A percentile compares a stretch with the other conserved stretches of the same genome.
phyloP scores from a whole-genome alignment of 2,888 invertebrate species.

The Sclerodermus sp. region DNA sequence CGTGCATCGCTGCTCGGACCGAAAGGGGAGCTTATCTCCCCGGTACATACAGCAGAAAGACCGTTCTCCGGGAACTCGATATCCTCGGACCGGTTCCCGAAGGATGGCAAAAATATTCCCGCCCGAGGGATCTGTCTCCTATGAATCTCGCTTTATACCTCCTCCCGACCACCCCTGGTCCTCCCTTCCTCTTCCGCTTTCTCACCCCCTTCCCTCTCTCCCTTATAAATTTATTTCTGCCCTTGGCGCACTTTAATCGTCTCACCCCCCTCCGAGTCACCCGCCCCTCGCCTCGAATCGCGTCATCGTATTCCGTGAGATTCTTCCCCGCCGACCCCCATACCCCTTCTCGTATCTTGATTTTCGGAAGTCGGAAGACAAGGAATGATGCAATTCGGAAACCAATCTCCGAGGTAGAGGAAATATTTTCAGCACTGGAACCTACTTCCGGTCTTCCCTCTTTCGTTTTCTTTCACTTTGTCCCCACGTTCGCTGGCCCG shows the following conservation, averaged over 20 bases:
- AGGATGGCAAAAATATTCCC: constrained; percentile 22
- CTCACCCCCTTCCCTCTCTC: no score
- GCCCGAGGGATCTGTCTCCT: constrained; percentile 17
- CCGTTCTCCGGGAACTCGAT: constrained; percentile 11
- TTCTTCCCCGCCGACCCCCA: not conserved
- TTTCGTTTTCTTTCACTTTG: no score
- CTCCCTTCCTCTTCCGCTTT: no score
- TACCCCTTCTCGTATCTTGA: no score
- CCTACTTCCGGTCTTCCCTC: no score
- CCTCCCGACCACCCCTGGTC: constrained; percentile 5
- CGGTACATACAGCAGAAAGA: constrained; percentile 12
- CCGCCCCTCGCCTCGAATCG: not conserved
- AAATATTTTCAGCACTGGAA: no score
- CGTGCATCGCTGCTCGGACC: constrained; percentile 2
- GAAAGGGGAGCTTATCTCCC: constrained; percentile 17
- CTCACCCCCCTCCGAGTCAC: not conserved
- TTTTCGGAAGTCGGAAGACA: no score
- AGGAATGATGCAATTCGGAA: no score
- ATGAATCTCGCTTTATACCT: constrained; percentile 21
- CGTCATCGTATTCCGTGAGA: no score
- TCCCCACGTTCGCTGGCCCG: no score
- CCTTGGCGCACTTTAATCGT: not conserved
- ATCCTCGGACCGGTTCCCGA: constrained; percentile 9
- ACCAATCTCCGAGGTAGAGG: no score
- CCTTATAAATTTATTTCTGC: not conserved